Base-by-base conservation (phyloP, 2,113 vertebrate species). In the Gopherus evgoodei region DNA sequence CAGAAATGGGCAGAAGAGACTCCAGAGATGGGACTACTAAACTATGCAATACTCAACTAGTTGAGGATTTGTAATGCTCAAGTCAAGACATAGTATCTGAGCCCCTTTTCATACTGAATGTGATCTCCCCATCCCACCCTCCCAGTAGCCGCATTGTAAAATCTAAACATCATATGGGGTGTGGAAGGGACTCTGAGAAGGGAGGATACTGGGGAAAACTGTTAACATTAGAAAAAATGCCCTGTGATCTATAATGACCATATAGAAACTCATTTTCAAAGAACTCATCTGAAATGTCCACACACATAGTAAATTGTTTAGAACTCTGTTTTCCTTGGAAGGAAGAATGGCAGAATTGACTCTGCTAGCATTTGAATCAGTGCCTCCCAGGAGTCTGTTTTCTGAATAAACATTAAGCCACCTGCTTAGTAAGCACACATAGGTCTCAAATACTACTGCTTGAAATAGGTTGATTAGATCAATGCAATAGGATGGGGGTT, bases 11-110 rank as follows among this genome's bases (percentile, higher is more conserved):
- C 38, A 76, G 24, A 86, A 87, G 85, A 88, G 84, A 90, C 94
- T 93, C 84, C 81, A 82, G 94, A 94, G 72, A 93, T 86, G 81
- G 84, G 52, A 93, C 92, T 87, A 0, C 17, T 88, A 22, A 22
- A 49, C 7, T 87, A 38, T 42, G 59, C 47, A 59, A 29, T 87
- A 91, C 49, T 52, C 78, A 31, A 44, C 76, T 84, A 52, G 50
- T 53, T 5, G 75, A 89, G 83, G 56, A 11, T 10, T 49, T 83
- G 75, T 25, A 76, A 42, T 81, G 90, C 87, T 92, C 90, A 83
- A 21, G 8, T 93, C 83, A 59, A 24, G n/a, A 72, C 88, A 94
- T 81, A 81, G 44, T 82, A 87, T 4, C 57, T 90, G 50, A 38
- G 57, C 56, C 81, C 65, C 87, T 80, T 88, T 88, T 88, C 50